A percentile compares a stretch with the other conserved stretches of the same genome.
These are phyloP conservation scores for Champsocephalus gunnari DNA, from an alignment of 2,797 vertebrate species.

Conservation along the genomic window DNA sequence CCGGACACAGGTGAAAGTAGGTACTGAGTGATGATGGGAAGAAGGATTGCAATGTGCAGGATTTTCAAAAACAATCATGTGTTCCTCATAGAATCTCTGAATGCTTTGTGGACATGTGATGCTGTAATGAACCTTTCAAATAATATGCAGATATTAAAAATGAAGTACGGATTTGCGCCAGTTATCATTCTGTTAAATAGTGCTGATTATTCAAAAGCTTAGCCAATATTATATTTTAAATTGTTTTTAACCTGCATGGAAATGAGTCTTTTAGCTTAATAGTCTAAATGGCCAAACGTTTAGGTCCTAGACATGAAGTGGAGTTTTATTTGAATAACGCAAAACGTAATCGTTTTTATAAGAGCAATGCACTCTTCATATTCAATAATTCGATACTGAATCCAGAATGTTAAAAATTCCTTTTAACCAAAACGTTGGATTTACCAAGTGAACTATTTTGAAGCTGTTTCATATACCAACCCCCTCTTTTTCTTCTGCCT, in stretches of 20 bases:
- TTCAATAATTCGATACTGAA: constrained; percentile 11
- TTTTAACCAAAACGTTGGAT: constrained; percentile 47
- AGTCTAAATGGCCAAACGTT: background rate
- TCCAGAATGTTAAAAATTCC: constrained; percentile 32
- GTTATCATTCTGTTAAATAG: too few relatives aligned
- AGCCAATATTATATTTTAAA: too few relatives aligned
- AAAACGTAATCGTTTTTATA: background rate
- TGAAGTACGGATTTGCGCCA: too few relatives aligned
- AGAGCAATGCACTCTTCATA: background rate
- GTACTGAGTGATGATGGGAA: constrained; percentile 54
- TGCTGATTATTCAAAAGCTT: too few relatives aligned
- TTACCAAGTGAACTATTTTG: constrained; percentile 58
- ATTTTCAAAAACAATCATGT: constrained; percentile 27
- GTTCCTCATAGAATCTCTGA: constrained; percentile 11
- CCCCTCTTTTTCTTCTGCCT: constrained; percentile 66
- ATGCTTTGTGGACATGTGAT: background rate
- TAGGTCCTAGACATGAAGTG: background rate
- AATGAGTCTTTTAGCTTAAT: background rate
- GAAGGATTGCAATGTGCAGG: constrained; percentile 48
- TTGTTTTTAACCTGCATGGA: background rate
- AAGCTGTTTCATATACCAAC: constrained; percentile 63
- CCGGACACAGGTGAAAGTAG: constrained; percentile 54
- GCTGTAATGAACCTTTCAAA: background rate
- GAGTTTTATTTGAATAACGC: background rate
- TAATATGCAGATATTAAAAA: constrained; percentile 2